Percentiles rank a stretch among this genome's conserved stretches.
phyloP scores from a whole-genome alignment of 1,140 invertebrate genomes.

The Drosophila funebris region DNA sequence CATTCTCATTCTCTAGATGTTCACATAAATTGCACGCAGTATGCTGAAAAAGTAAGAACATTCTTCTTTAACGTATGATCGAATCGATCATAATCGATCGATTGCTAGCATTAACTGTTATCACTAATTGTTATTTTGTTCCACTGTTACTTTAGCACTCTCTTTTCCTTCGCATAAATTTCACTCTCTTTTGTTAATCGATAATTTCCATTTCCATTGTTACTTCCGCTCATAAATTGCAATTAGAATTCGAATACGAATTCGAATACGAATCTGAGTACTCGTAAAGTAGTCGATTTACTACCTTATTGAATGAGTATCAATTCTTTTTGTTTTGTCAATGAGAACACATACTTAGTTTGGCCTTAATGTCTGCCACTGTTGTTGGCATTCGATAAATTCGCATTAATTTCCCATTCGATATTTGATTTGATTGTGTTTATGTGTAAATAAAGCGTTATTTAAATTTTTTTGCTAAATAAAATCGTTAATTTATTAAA shows the following conservation, averaged over 20 bases:
- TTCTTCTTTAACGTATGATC: no score
- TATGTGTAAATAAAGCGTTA: conserved; percentile 48
- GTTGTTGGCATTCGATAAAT: conserved; percentile 21
- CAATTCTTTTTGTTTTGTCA: neutral
- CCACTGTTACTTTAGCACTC: neutral
- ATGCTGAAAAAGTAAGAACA: no score
- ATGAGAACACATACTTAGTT: conserved; percentile 15
- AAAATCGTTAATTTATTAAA: conserved; percentile 40
- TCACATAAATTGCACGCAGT: conserved; percentile 1
- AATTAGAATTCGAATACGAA: conserved; percentile 2
- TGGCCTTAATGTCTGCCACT: conserved; percentile 51
- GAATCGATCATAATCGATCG: neutral
- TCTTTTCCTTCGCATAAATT: neutral
- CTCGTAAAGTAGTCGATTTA: neutral
- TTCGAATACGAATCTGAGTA: neutral
- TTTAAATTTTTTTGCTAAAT: conserved; percentile 28
- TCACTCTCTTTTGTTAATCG: no score
- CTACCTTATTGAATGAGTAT: neutral
- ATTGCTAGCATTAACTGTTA: neutral
- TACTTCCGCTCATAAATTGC: conserved; percentile 28
- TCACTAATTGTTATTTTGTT: neutral
- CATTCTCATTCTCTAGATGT: no score
- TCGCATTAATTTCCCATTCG: conserved; percentile 41
- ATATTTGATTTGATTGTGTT: conserved; percentile 31
- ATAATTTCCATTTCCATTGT: no score